A percentile compares a stretch with the other conserved stretches of the same genome.
These are phyloP conservation scores for Stigmatopora nigra DNA, from an alignment of 2,113 vertebrate species.

Conservation along the genomic window DNA sequence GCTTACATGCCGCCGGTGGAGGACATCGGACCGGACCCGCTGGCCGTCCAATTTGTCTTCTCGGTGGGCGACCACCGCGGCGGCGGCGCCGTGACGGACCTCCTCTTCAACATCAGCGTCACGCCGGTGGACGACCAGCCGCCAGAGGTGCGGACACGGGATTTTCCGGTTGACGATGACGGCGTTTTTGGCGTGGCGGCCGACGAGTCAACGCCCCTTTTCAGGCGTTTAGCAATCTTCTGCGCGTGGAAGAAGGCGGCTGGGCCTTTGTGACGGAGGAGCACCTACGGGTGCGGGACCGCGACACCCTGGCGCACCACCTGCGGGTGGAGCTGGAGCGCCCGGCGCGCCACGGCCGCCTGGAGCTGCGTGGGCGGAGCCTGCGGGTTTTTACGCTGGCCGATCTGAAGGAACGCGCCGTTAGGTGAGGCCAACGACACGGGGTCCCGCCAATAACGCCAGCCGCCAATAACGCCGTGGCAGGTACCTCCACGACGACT, in stretches of 20 bases:
- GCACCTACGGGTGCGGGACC: constrained; percentile 66
- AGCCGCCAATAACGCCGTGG: not conserved
- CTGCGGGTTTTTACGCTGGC: constrained; percentile 55
- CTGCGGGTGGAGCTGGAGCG: constrained; percentile 58
- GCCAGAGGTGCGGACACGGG: constrained; percentile 55
- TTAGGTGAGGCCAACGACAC: constrained; percentile 28
- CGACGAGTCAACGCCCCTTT: too few relatives aligned
- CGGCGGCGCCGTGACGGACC: constrained; percentile 58
- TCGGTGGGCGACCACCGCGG: constrained; percentile 73
- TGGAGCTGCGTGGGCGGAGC: constrained; percentile 49
- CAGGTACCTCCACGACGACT: constrained; percentile 85
- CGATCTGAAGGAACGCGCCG: constrained; percentile 52
- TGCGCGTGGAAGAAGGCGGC: constrained; percentile 65
- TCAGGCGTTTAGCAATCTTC: constrained; percentile 70
- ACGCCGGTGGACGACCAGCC: constrained; percentile 69
- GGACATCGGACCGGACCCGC: constrained; percentile 65
- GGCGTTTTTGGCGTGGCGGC: too few relatives aligned
- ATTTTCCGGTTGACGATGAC: too few relatives aligned
- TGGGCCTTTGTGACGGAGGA: constrained; percentile 59
- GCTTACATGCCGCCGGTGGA: constrained; percentile 73
- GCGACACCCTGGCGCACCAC: constrained; percentile 57
- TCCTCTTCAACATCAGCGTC: constrained; percentile 71
- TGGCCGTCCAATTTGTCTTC: constrained; percentile 73
- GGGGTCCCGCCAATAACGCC: too few relatives aligned
- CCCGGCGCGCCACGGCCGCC: constrained; percentile 35